Evolutionary conservation across 2,797 vertebrate genomes (phyloP).

Genomic region (Eulemur albifrons): DNA sequence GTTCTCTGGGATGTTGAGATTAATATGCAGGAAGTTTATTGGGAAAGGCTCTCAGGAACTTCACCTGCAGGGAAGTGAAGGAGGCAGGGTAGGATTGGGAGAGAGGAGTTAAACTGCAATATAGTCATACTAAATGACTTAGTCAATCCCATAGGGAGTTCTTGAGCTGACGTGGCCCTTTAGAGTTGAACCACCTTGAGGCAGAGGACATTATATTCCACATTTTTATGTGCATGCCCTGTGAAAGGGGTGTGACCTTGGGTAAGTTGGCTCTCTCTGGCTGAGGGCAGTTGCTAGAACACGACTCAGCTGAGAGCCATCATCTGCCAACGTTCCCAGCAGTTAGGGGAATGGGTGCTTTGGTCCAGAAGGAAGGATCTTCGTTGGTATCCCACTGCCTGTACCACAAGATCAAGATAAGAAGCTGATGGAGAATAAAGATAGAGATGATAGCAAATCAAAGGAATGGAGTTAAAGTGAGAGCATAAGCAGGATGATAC

Average conservation of each 20-base stretch:
- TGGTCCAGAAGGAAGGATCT: background rate
- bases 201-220: background rate
- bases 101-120: background rate
- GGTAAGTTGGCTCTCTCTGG: background rate
- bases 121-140: background rate
- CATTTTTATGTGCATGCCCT: background rate
- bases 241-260: background rate
- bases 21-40: background rate
- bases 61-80: background rate
- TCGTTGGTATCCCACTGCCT: background rate
- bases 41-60: background rate
- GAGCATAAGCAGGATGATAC: background rate
- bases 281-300: background rate
- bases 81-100: background rate
- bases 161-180: background rate
- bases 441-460: background rate
- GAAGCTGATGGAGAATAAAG: background rate
- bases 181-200: background rate
- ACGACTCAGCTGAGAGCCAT: background rate
- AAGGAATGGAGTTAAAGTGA: background rate
- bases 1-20: background rate
- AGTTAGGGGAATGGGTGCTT: background rate
- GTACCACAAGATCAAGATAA: background rate
- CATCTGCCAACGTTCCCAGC: background rate
- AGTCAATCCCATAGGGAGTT: background rate